These are phyloP conservation scores for Habrosyne pyritoides DNA, from an alignment of 2,888 invertebrate genomes.

Conservation along the genomic window DNA sequence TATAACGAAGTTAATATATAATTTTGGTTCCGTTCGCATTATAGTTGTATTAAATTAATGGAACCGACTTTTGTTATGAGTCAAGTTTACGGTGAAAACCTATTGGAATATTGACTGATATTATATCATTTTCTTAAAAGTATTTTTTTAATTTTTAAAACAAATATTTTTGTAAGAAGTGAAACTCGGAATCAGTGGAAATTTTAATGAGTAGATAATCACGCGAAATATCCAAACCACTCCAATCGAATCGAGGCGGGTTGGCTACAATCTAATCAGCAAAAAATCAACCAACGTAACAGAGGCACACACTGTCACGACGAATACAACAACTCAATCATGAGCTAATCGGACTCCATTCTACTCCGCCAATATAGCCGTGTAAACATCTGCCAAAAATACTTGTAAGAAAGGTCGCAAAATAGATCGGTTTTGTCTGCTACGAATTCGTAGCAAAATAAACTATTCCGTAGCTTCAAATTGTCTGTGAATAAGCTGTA, in stretches of 20 bases:
- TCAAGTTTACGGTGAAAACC: no score
- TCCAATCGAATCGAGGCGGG: conserved; percentile 36
- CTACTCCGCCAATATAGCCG: neutral
- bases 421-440: neutral
- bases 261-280: conserved; percentile 31
- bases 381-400: neutral
- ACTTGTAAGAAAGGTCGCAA: neutral
- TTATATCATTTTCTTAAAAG: no score
- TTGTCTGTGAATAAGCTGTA: neutral
- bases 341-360: neutral
- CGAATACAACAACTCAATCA: conserved; percentile 14
- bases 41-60: conserved; percentile 9
- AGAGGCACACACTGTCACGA: conserved; percentile 34
- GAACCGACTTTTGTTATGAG: no score
- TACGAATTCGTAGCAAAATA: neutral
- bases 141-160: neutral
- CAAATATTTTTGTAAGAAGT: neutral
- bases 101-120: no score
- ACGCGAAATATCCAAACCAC: conserved; percentile 46
- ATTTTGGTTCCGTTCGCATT: neutral
- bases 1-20: neutral
- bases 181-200: conserved; percentile 44
- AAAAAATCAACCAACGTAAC: conserved; percentile 42
- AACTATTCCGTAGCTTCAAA: neutral
- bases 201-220: conserved; percentile 44